Evolutionary conservation across 1,140 invertebrate species (phyloP), one percentile per base, ranked within the genome.

Genomic region (Coelopa frigida): DNA sequence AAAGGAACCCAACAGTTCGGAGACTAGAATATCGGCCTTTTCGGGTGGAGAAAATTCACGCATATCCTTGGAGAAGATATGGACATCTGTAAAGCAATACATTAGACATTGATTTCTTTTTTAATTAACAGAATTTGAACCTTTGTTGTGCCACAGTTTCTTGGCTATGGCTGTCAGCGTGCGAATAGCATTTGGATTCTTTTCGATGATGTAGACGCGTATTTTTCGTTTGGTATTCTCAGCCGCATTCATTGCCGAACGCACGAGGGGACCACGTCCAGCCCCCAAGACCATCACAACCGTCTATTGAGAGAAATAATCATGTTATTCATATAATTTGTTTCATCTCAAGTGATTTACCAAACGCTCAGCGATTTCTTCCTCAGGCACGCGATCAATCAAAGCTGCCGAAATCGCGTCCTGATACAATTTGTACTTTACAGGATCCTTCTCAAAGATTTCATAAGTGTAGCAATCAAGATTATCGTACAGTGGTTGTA

Each of bases 361-460:
- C 53, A 62, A 39, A 39, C 55, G 68, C 7, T 47, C 52, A 27
- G 59, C 49, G 14, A 58, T 61, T 23, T 69, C 55, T 7, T 52
- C 46, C 1, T 70, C 61, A 22, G 55, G 53, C 4, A 74, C 68
- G 35, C 71, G 58, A 60, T 78, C 72, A 36, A 68, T 54, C 4
- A 97, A 70, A 12, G 91, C 92, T 70, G 78, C 68, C 48, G 82
- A 79, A 43, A 89, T 82, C 17, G 87, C 94, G 49, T 78, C 78
- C 71, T 94, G 85, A 73, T 99, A 99, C 47, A 89, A 78, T 21
- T 82, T 79, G 72, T 99, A 99, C 71, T 99, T 99, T 1, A 95
- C 75, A 10, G 92, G 90, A 80, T 99, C 96, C 62, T 92, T 91
- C 73, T 99, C 96, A 78, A 99, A 99, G 6, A 97, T 83, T 75